A percentile compares a stretch with the other conserved stretches of the same genome.
phyloP scores from a whole-genome alignment of 2,888 invertebrate species.

The Dione juno region DNA sequence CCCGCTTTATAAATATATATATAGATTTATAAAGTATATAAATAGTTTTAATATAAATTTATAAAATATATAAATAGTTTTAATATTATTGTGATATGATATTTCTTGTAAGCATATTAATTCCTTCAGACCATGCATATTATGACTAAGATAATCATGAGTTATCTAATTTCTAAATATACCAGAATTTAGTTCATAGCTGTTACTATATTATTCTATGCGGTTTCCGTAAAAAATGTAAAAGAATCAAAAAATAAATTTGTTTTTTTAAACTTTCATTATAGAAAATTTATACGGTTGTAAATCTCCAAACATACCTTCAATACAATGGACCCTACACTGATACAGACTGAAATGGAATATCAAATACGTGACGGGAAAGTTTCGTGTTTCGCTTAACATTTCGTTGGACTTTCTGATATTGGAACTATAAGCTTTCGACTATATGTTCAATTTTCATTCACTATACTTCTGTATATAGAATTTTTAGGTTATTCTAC shows the following conservation, averaged over 20 bases:
- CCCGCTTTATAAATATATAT: too few relatives aligned
- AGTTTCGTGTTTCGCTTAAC: slow-evolving; percentile 54
- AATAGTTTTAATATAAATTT: too few relatives aligned
- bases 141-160: too few relatives aligned
- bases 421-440: slow-evolving; percentile 33
- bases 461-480: not conserved
- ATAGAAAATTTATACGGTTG: not conserved
- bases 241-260: not conserved
- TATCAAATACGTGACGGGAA: slow-evolving; percentile 51
- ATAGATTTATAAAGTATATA: too few relatives aligned
- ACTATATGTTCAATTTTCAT: slow-evolving; percentile 11
- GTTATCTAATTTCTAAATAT: too few relatives aligned
- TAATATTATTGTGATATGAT: too few relatives aligned
- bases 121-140: too few relatives aligned
- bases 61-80: too few relatives aligned
- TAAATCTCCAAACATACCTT: slow-evolving; percentile 10
- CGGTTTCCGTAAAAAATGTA: not conserved
- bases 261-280: not conserved
- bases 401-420: slow-evolving; percentile 39
- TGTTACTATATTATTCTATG: too few relatives aligned
- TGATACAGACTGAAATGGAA: slow-evolving; percentile 44
- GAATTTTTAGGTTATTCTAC: not conserved
- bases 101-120: too few relatives aligned
- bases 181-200: too few relatives aligned
- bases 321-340: slow-evolving; percentile 25